phyloP scores from a whole-genome alignment of 2,888 invertebrate species.

The Eucriotettix oculatus region DNA sequence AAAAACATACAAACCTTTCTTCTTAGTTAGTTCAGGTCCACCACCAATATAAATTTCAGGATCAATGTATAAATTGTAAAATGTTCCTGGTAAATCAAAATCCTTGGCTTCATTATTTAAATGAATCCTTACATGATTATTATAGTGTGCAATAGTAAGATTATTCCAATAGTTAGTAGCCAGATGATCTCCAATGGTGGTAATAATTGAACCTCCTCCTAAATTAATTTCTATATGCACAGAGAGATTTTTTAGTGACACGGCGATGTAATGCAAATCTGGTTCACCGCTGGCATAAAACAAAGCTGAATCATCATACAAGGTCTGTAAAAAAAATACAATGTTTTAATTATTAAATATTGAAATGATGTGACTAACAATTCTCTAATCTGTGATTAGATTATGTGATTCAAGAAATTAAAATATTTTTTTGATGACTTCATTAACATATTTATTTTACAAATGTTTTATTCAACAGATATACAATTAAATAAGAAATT shows the following conservation, averaged over 20 bases:
- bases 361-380: too few relatives aligned
- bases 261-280: slow-evolving; percentile 77
- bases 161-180: slow-evolving; percentile 77
- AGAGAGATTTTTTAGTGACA: slow-evolving; percentile 65
- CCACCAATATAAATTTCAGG: slow-evolving; percentile 88
- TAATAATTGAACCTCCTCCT: slow-evolving; percentile 58
- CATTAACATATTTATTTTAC: too few relatives aligned
- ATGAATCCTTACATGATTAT: slow-evolving; percentile 52
- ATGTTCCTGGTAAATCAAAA: slow-evolving; percentile 54
- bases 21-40: slow-evolving; percentile 68
- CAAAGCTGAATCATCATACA: slow-evolving; percentile 78
- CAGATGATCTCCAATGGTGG: slow-evolving; percentile 47
- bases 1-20: slow-evolving; percentile 34
- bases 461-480: too few relatives aligned
- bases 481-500: too few relatives aligned
- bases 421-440: too few relatives aligned
- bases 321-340: slow-evolving; percentile 43
- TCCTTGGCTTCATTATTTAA: slow-evolving; percentile 55
- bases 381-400: too few relatives aligned
- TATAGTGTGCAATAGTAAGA: slow-evolving; percentile 67
- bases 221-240: slow-evolving; percentile 78
- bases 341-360: too few relatives aligned
- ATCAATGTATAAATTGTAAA: slow-evolving; percentile 66
- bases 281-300: slow-evolving; percentile 89
- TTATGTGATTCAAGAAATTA: too few relatives aligned